Conservation (phyloP, 2,797 vertebrate species). For the Hipposideros larvatus region DNA sequence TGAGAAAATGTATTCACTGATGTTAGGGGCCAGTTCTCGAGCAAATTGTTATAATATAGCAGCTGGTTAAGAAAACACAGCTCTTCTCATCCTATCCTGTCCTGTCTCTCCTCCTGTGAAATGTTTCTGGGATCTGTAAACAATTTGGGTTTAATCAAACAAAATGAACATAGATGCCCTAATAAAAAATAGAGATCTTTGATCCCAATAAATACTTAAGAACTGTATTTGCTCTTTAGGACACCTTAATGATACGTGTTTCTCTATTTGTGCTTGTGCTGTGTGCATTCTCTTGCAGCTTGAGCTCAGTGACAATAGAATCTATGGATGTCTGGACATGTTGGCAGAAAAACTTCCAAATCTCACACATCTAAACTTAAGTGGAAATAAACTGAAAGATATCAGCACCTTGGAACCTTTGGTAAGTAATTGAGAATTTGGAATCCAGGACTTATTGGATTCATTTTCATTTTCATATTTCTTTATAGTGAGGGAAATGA, state of each 20-base stretch:
- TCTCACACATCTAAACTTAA: conserved; percentile 96
- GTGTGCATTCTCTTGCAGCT: conserved; percentile 88
- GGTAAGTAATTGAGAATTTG: conserved; percentile 88
- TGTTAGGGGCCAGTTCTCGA: conserved; percentile 9
- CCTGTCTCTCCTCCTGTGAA: not conserved
- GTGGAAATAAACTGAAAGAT: conserved; percentile 97
- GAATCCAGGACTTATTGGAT: conserved; percentile 54
- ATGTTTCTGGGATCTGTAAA: conserved; percentile 28
- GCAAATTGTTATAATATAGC: conserved; percentile 7
- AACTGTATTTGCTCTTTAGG: conserved; percentile 1
- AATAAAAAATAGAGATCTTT: conserved; percentile 23
- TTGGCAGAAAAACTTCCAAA: conserved; percentile 96
- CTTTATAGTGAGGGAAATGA: conserved; percentile 60
- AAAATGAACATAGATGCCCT: not conserved
- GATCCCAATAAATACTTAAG: not conserved
- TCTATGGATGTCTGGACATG: conserved; percentile 95
- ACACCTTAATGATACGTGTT: not conserved
- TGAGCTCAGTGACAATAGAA: conserved; percentile 97
- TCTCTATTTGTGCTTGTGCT: conserved; percentile 44
- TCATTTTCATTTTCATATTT: conserved; percentile 84
- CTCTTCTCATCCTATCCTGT: not conserved
- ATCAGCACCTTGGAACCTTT: conserved; percentile 97
- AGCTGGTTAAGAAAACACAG: conserved; percentile 50
- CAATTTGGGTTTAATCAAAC: not conserved
- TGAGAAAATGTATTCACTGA: conserved; percentile 58